Conservation (phyloP, 2,888 invertebrate genomes). For the Drosophila bunnanda region DNA sequence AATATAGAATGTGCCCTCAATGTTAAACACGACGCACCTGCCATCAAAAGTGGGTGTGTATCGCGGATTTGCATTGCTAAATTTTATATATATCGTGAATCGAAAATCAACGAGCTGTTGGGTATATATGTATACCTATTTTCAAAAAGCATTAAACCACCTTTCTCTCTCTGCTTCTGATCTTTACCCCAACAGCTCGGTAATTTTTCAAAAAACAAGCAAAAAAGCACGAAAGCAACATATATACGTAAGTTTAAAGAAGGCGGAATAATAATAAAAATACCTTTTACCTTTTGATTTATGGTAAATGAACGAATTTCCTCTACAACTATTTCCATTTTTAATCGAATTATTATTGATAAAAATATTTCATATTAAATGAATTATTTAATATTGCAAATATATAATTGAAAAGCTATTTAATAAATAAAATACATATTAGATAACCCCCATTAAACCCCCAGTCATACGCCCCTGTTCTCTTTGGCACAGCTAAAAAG, state of each 20-base stretch:
- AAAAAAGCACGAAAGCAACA: constrained; percentile 26
- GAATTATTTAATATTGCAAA: background rate
- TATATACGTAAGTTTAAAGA: too few species aligned
- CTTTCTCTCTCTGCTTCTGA: constrained; percentile 42
- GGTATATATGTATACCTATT: constrained; percentile 15
- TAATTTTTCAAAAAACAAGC: background rate
- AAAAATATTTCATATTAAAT: background rate
- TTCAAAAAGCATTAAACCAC: constrained; percentile 51
- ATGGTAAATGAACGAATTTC: background rate
- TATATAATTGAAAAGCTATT: background rate
- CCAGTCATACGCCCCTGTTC: constrained; percentile 28
- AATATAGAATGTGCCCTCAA: background rate
- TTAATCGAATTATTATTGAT: background rate
- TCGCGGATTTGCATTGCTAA: constrained; percentile 52
- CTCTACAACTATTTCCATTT: background rate
- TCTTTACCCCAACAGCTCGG: constrained; percentile 23
- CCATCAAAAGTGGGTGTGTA: constrained; percentile 32
- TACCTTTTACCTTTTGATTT: background rate
- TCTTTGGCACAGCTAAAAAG: background rate
- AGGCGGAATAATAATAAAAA: too few species aligned
- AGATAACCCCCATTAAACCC: background rate
- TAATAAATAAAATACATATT: background rate
- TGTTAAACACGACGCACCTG: background rate
- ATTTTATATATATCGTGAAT: constrained; percentile 6
- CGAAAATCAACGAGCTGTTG: constrained; percentile 3